phyloP scores from a whole-genome alignment of 2,113 vertebrate species.

The Zapornia atra region DNA sequence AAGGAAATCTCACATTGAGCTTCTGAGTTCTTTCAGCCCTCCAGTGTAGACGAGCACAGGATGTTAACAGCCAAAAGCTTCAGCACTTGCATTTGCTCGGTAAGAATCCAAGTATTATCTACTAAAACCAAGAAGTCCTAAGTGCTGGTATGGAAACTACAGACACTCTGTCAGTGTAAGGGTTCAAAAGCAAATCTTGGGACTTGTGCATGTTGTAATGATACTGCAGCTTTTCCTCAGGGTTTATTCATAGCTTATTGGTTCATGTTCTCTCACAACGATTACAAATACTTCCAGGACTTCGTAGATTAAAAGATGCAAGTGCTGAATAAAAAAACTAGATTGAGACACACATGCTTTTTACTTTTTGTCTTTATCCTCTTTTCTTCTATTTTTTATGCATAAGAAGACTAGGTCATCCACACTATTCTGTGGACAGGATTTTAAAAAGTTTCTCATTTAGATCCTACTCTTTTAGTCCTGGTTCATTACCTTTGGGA shows the following conservation, averaged over 20 bases:
- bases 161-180: neutral
- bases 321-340: neutral
- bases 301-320: neutral
- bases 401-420: neutral
- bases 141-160: neutral
- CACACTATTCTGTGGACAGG: fast-evolving
- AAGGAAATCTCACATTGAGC: neutral
- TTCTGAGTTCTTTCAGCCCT: neutral
- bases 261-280: neutral
- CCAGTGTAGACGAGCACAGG: neutral
- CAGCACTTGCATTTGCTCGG: neutral
- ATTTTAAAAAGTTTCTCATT: neutral
- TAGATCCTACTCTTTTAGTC: neutral
- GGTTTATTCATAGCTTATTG: neutral
- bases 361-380: neutral
- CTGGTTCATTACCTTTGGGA: neutral
- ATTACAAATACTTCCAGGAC: neutral
- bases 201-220: neutral
- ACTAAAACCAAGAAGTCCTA: neutral
- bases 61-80: neutral
- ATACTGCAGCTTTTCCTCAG: neutral
- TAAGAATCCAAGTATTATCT: neutral
- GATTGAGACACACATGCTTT: neutral
- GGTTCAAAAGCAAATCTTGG: neutral
- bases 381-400: neutral